Evolutionary conservation across 23 tunicate species (phyloP), one percentile per base, ranked within the genome.

Genomic region (Halocynthia roretzi): DNA sequence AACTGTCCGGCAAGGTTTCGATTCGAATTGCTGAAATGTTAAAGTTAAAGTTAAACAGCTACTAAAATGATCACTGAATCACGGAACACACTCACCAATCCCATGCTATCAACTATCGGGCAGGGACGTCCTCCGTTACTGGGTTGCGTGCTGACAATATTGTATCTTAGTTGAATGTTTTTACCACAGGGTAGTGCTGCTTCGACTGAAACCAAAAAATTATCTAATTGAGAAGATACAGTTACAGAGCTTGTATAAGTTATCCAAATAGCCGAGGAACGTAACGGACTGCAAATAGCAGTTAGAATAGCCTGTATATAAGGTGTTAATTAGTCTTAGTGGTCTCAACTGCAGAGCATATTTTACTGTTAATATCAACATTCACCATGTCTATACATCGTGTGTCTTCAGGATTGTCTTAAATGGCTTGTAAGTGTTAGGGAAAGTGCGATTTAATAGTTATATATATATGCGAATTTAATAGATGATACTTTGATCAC

Each of bases 91-190:
- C 76, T 51, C 76, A 83, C 87, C 87, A 54, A 66, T 8, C 52
- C 56, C 9, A 61, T 11, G 53, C 68, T 68, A 50, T 88, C 88
- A 12, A 75, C 17, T 10, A 61, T 84, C 8, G 88, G 88, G 62
- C 95, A 88, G 11, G 51, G 5, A 19, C 95, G 58, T 15, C 95
- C 95, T 9, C 95, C 95, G 67, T 78, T 56, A 5, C 49, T 10
- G 1, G 84, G 67, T 11, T 68, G 15, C 14, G 74, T 78, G 19
- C 62, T 57, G 11, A 66, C 21, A 66, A 72, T 67, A 48, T 77
- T 60, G 53, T 19, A 83, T 14, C 87, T 62, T 18, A 79, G 17
- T 52, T 71, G 62, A 0, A 79, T 62, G 68, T 73, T 83, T 31
- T 73, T 80, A 57, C 95, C 95, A 77, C 94, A 87, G 17, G 84